Evolutionary conservation across 1,140 invertebrate species (phyloP), one percentile per base, ranked within the genome.

Genomic region (Tetramorium alpestre): DNA sequence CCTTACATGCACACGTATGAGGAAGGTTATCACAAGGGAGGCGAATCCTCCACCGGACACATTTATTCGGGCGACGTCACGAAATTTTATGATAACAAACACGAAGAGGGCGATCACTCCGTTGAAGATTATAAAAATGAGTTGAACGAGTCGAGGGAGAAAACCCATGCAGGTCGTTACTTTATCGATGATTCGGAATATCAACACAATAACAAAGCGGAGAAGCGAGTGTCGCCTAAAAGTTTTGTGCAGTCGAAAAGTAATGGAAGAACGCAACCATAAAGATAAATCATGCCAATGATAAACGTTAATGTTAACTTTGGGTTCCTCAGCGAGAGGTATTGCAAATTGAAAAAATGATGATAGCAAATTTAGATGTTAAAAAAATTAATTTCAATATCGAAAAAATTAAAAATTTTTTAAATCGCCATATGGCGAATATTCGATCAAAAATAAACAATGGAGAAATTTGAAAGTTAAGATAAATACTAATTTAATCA

Each of bases 51-150:
- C 22, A 88, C 49, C 0, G 94, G 93, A 8, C 92, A 93, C 33
- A 3, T 93, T n/a, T 88, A 92, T 22, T 81, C 90, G 8, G 92
- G 92, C 25, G 91, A 94, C 11, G 60, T 90, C 1, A 92, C 89
- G 1, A 92, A 95, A 56, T 95, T 93, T 77, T 94, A 94, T 54
- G 91, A 93, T 0, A 86, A 91, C 44, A 93, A 92, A 18, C 88
- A 91, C 33, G 92, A 95, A 2, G 92, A 95, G 18, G 90, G 88
- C 1, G 94, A 95, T 73, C 94, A 96, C 1, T 94, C 92, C 0
- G 95, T 95, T 72, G 91, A 94, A 49, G 94, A 93, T 0, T 94
- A 94, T 13, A 94, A 95, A 3, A 93, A 94, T 4, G 95, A 96
- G 8, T 94, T 96, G 1, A 92, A 94, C 4, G 95, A 96, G 7